These are phyloP conservation scores for Leptinotarsa defecta DNA, from an alignment of 1,140 invertebrate genomes.

Conservation along the genomic window DNA sequence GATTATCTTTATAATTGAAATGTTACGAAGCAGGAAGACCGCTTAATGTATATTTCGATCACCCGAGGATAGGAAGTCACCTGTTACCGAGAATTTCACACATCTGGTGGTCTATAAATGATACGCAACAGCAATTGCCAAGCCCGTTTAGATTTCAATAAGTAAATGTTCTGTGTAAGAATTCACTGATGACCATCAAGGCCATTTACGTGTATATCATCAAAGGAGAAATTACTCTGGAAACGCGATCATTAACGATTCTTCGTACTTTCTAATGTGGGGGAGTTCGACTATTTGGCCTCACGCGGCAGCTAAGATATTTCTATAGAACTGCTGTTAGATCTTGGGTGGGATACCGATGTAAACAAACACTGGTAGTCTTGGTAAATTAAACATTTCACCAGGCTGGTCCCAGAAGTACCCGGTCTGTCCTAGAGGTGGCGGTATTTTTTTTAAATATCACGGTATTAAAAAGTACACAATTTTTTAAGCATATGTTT, in stretches of 20 bases:
- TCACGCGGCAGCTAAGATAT: not conserved
- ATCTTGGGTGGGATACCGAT: not conserved
- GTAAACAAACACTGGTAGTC: not conserved
- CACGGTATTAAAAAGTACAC: too few species aligned
- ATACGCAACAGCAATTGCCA: not conserved
- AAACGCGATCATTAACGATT: not conserved
- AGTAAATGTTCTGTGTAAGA: not conserved
- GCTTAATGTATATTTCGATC: not conserved
- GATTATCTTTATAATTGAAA: too few species aligned
- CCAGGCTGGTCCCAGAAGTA: too few species aligned
- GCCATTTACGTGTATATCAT: not conserved
- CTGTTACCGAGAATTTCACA: not conserved
- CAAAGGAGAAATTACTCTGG: constrained; percentile 2
- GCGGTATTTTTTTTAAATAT: too few species aligned
- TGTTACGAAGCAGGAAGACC: not conserved
- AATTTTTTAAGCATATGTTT: too few species aligned
- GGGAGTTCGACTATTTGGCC: not conserved
- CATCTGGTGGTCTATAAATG: not conserved
- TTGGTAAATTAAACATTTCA: not conserved
- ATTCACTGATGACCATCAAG: not conserved
- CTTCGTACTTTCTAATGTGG: not conserved
- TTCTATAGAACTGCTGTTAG: not conserved
- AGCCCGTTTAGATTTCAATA: not conserved
- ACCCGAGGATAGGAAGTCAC: not conserved
- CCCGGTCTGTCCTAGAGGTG: too few species aligned